Percentiles rank a stretch among this genome's conserved stretches.
These are phyloP conservation scores for Papilio elwesi DNA, from an alignment of 2,888 invertebrate species.

Conservation along the genomic window DNA sequence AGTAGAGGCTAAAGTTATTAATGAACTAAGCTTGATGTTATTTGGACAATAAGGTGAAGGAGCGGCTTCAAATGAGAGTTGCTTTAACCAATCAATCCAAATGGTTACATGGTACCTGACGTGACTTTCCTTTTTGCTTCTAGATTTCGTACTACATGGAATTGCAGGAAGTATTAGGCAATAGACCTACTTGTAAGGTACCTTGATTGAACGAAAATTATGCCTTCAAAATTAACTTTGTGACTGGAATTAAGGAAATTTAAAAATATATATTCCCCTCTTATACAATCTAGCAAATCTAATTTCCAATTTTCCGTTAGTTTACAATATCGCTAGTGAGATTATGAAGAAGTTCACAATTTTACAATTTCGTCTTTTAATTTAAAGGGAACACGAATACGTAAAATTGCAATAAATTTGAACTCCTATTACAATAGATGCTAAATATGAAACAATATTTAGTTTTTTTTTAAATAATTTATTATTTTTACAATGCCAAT, in stretches of 20 bases:
- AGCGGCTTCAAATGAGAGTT: conserved; percentile 15
- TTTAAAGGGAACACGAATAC: no score
- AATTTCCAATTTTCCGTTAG: no score
- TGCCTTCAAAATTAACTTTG: neutral
- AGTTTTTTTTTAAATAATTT: no score
- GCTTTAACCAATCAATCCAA: neutral
- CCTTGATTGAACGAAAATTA: neutral
- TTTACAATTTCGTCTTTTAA: no score
- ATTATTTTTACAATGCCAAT: neutral
- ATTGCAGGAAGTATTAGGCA: neutral
- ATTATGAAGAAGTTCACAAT: no score
- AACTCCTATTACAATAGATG: no score
- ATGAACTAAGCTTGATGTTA: neutral
- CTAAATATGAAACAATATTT: no score
- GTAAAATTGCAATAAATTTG: no score
- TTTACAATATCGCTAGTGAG: no score
- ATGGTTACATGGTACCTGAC: neutral
- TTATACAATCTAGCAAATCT: no score
- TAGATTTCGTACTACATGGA: neutral
- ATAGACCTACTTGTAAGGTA: neutral
- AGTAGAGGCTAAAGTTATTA: neutral
- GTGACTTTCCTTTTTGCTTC: conserved; percentile 21
- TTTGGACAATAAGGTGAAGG: neutral
- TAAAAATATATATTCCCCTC: no score
- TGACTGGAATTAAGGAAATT: neutral